These are phyloP conservation scores for Oreochromis grahami DNA, from an alignment of 2,797 vertebrate species.

Conservation along the genomic window DNA sequence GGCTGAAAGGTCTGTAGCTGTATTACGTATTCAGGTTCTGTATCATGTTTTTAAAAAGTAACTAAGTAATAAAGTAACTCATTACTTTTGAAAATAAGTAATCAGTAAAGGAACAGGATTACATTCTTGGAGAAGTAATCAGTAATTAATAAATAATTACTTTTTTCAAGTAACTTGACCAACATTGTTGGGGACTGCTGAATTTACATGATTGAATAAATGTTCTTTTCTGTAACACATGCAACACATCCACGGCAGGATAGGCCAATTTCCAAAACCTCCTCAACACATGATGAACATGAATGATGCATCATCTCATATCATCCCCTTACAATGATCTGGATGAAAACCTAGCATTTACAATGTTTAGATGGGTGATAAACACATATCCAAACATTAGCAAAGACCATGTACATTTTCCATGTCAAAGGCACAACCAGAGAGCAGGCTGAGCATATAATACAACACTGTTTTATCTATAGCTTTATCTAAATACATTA, in stretches of 20 bases:
- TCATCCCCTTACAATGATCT: neutral
- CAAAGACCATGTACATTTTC: neutral
- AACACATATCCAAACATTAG: neutral
- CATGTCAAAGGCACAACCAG: neutral
- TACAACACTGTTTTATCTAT: neutral
- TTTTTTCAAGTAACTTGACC: neutral
- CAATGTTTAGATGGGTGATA: neutral
- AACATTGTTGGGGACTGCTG: neutral
- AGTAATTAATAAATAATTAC: neutral
- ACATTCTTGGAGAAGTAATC: neutral
- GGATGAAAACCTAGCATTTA: neutral
- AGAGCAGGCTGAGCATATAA: neutral
- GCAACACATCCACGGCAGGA: neutral
- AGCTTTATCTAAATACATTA: neutral
- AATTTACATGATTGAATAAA: neutral
- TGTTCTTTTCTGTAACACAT: neutral
- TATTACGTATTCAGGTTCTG: neutral
- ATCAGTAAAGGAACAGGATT: rapidly evolving
- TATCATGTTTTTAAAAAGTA: neutral
- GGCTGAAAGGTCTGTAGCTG: neutral
- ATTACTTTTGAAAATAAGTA: neutral
- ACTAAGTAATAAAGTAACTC: neutral
- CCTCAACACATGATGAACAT: neutral
- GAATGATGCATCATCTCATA: neutral
- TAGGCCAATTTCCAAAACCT: neutral